Conservation (phyloP, 2,888 invertebrate species). For the Phortica magna region DNA sequence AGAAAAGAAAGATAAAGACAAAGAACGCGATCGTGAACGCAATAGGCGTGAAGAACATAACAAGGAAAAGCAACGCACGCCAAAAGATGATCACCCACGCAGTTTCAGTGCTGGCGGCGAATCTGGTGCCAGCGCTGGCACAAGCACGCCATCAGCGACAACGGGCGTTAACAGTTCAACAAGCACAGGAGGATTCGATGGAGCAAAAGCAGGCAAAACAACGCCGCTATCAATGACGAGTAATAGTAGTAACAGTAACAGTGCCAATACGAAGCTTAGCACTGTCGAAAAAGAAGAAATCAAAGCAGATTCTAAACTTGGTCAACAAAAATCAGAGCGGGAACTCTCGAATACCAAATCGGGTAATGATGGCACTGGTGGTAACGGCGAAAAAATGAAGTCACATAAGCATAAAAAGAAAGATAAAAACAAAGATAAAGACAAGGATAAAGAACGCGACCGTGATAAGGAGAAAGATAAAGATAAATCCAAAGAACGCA, state of each 20-base stretch:
- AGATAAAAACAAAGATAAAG: slow-evolving; percentile 84
- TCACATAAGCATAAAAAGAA: slow-evolving; percentile 83
- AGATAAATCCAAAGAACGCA: slow-evolving; percentile 47
- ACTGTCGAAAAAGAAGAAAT: slow-evolving; percentile 55
- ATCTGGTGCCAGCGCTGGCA: background rate
- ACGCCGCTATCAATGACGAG: slow-evolving; percentile 61
- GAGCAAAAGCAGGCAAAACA: slow-evolving; percentile 52
- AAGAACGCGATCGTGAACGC: slow-evolving; percentile 81
- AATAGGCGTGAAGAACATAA: slow-evolving; percentile 75
- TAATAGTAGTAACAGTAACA: slow-evolving; percentile 53
- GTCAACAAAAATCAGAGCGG: slow-evolving; percentile 45
- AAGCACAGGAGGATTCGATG: slow-evolving; percentile 38
- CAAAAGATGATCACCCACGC: slow-evolving; percentile 23
- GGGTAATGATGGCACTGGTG: slow-evolving; percentile 37
- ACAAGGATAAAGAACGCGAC: slow-evolving; percentile 80
- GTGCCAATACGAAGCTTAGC: slow-evolving; percentile 48
- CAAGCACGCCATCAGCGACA: background rate
- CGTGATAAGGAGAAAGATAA: slow-evolving; percentile 64
- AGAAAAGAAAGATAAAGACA: slow-evolving; percentile 82
- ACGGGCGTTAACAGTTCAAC: slow-evolving; percentile 48
- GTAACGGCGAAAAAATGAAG: slow-evolving; percentile 78
- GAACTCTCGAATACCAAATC: slow-evolving; percentile 45
- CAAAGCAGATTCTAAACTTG: slow-evolving; percentile 44
- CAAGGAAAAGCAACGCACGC: slow-evolving; percentile 65
- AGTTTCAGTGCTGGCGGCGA: background rate